These are phyloP conservation scores for Mesoclemmys tuberculata DNA, from an alignment of 2,113 vertebrate species.

Conservation along the genomic window DNA sequence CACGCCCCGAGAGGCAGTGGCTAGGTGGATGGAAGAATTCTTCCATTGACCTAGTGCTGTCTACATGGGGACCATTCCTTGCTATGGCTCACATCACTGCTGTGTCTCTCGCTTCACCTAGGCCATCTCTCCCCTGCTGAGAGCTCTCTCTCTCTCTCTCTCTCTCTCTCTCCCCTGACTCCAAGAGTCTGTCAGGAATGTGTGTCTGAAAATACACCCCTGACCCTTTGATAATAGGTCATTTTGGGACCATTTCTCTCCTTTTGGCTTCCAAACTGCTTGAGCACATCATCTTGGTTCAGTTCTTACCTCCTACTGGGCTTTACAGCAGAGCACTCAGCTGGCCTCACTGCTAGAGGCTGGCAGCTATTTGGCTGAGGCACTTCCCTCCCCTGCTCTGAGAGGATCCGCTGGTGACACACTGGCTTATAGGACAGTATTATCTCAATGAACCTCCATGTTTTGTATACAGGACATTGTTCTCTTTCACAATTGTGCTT, in stretches of 20 bases:
- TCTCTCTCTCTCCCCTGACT: not conserved
- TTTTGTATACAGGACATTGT: not conserved
- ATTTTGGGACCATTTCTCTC: not conserved
- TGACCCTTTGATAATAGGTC: not conserved
- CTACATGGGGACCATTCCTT: not conserved
- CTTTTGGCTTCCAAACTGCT: not conserved
- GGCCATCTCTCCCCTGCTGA: not conserved
- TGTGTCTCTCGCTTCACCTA: not conserved
- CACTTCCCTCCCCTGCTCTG: not conserved
- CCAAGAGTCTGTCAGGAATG: not conserved
- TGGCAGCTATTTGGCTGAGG: not conserved
- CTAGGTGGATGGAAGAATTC: not conserved
- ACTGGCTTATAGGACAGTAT: not conserved
- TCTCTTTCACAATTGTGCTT: not conserved
- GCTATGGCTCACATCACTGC: not conserved
- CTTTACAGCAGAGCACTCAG: not conserved
- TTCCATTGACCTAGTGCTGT: not conserved
- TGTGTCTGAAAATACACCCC: not conserved
- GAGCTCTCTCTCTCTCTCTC: no score
- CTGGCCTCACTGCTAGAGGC: not conserved
- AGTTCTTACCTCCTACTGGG: not conserved
- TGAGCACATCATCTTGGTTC: not conserved
- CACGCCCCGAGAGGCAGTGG: no score
- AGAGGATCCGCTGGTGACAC: not conserved
- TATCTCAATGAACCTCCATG: not conserved